Percentiles rank a stretch among this genome's conserved stretches.
Conservation (phyloP, 2,888 invertebrate genomes). For the Diarsia rubi region DNA sequence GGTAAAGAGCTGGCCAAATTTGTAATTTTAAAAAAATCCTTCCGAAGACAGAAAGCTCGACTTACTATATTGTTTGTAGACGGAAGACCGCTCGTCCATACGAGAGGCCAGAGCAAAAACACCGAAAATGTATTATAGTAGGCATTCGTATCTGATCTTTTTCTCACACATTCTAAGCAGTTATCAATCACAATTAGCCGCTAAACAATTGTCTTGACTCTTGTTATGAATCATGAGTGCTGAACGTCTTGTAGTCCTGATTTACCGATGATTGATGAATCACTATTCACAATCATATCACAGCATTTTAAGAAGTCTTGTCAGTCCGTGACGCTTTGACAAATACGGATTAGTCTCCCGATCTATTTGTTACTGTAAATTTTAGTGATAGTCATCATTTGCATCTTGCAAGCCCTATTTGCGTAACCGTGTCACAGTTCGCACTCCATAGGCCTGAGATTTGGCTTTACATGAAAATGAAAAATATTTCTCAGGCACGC, state of each 20-base stretch:
- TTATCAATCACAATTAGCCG: conserved; percentile 29
- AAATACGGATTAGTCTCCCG: conserved; percentile 12
- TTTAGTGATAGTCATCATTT: neutral
- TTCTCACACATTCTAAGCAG: neutral
- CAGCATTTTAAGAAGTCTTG: conserved; percentile 13
- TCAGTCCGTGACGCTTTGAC: neutral
- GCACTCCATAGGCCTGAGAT: too few relatives aligned
- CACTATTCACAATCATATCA: conserved; percentile 2
- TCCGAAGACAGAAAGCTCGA: neutral
- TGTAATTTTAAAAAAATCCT: too few relatives aligned
- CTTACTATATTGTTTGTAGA: neutral
- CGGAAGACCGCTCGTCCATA: neutral
- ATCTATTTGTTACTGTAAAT: neutral
- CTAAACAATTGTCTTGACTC: conserved; percentile 7
- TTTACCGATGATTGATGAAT: conserved; percentile 21
- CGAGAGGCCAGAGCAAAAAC: neutral
- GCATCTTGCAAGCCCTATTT: too few relatives aligned
- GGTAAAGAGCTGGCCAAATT: too few relatives aligned
- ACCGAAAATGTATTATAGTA: neutral
- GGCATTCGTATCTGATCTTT: neutral
- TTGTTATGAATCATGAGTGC: conserved; percentile 23
- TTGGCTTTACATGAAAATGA: too few relatives aligned
- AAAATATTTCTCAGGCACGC: too few relatives aligned
- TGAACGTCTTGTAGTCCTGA: conserved; percentile 6
- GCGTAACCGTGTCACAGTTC: too few relatives aligned